Evolutionary conservation across 1,140 invertebrate genomes (phyloP).

Genomic region (Camponotus vicinus): DNA sequence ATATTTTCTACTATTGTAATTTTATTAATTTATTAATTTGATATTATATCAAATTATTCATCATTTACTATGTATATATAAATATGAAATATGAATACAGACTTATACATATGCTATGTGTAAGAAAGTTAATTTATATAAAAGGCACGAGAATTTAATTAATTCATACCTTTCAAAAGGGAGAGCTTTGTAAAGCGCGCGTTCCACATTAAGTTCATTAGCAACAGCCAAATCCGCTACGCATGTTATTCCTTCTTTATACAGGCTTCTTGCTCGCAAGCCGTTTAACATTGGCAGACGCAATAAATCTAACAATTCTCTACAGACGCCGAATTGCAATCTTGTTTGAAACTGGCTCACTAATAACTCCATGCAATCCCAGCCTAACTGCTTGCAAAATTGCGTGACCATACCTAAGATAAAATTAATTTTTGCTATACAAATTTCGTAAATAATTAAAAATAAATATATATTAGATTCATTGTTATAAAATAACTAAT

Average conservation of each 20-base stretch:
- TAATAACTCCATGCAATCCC: constrained; percentile 95
- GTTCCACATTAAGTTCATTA: constrained; percentile 90
- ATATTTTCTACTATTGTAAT: too few relatives aligned
- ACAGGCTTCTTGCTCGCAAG: constrained; percentile 93
- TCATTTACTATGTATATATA: too few relatives aligned
- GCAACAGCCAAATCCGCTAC: constrained; percentile 93
- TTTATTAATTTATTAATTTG: too few relatives aligned
- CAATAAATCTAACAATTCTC: constrained; percentile 97
- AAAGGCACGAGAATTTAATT: not conserved
- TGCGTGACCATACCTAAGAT: constrained; percentile 94
- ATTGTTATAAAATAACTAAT: constrained; percentile 4
- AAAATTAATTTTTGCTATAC: not conserved
- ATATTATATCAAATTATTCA: too few relatives aligned
- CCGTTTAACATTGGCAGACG: constrained; percentile 94
- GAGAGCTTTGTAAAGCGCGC: constrained; percentile 91
- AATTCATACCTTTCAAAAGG: constrained; percentile 91
- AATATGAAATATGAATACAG: not conserved
- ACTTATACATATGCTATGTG: not conserved
- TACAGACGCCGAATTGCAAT: constrained; percentile 97
- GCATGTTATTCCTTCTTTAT: constrained; percentile 93
- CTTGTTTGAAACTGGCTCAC: constrained; percentile 97
- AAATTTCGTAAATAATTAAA: constrained; percentile 8
- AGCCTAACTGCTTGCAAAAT: constrained; percentile 97
- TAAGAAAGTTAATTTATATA: constrained; percentile 12
- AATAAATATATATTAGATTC: not conserved